Evolutionary conservation across 1,140 invertebrate genomes (phyloP).

Genomic region (Aradophagus sp.): DNA sequence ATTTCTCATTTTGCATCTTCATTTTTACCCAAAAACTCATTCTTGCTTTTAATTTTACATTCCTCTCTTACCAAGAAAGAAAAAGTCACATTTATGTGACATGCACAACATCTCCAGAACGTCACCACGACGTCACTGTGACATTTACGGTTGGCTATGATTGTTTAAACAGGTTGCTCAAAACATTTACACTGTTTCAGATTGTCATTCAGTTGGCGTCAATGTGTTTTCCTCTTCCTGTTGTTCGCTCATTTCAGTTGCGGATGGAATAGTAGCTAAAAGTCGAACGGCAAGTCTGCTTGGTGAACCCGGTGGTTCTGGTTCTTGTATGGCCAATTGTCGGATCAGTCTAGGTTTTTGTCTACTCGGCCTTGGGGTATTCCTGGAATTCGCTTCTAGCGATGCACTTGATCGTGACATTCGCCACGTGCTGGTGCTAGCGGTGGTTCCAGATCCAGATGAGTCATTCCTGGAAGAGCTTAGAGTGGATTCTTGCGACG

Average conservation of each 20-base stretch:
- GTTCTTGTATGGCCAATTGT: constrained; percentile 83
- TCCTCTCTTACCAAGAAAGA: too few species aligned
- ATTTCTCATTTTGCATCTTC: too few species aligned
- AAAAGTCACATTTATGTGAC: too few species aligned
- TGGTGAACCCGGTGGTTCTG: constrained; percentile 80
- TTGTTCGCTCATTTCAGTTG: constrained; percentile 85
- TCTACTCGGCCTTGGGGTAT: constrained; percentile 63
- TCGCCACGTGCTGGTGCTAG: constrained; percentile 89
- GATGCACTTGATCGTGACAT: constrained; percentile 85
- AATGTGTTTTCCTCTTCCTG: constrained; percentile 78
- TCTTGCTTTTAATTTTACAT: too few species aligned
- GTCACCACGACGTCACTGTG: too few species aligned
- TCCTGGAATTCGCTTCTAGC: constrained; percentile 61
- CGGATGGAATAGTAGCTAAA: constrained; percentile 86
- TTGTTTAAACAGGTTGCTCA: too few species aligned
- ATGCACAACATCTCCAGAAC: too few species aligned
- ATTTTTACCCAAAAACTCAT: too few species aligned
- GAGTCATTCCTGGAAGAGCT: constrained; percentile 92
- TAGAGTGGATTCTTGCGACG: constrained; percentile 91
- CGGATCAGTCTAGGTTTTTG: constrained; percentile 83
- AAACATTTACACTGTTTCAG: constrained; percentile 9
- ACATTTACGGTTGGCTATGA: too few species aligned
- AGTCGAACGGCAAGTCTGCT: constrained; percentile 80
- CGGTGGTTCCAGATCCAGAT: constrained; percentile 88
- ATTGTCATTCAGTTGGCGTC: constrained; percentile 37